phyloP scores from a whole-genome alignment of 2,113 vertebrate genomes.

The Pluvialis apricaria region DNA sequence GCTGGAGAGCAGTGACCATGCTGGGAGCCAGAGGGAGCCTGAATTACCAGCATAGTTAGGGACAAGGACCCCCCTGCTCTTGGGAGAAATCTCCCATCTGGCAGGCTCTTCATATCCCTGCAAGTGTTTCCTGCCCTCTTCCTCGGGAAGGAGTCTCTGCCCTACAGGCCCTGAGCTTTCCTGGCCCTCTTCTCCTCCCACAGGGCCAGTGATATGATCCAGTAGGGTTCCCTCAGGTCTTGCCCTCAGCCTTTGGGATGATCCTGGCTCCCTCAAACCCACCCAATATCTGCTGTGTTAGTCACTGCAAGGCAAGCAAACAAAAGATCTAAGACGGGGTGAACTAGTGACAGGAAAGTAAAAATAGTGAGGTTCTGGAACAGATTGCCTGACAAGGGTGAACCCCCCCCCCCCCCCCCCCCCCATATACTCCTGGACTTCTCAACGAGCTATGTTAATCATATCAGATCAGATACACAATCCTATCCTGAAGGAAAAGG shows the following conservation, averaged over 20 bases:
- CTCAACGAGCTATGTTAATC: no score
- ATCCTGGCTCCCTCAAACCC: neutral
- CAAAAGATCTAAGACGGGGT: no score
- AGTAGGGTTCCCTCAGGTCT: neutral
- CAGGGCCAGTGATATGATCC: neutral
- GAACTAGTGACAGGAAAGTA: no score
- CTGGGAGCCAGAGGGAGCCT: neutral
- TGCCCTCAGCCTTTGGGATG: neutral
- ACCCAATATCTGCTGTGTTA: neutral
- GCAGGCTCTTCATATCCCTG: neutral
- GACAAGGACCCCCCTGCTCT: neutral
- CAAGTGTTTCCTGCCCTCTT: neutral
- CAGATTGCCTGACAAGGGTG: no score
- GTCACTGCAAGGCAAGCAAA: no score
- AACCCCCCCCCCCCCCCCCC: no score
- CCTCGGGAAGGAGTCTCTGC: neutral
- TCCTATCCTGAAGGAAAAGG: no score
- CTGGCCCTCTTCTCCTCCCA: neutral
- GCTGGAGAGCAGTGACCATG: neutral
- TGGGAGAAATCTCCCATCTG: neutral
- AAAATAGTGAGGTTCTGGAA: no score
- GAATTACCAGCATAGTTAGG: neutral
- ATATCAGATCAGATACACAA: no score
- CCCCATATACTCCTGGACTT: no score
- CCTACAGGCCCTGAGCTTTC: neutral